Base-by-base conservation (phyloP, 2,113 vertebrate genomes). In the Rhagologus leucostigma region DNA sequence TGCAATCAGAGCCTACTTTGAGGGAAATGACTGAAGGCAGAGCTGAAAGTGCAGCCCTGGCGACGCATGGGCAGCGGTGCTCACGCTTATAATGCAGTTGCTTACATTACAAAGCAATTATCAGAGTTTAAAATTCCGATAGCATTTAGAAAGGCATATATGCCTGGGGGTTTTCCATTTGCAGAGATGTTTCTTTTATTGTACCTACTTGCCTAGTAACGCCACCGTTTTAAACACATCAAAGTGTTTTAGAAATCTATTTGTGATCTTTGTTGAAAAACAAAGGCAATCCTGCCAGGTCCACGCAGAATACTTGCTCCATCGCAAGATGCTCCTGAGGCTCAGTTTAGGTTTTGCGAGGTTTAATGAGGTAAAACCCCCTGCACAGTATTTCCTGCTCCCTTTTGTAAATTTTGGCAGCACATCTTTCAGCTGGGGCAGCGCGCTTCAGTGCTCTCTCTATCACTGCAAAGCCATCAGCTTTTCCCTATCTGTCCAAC, bases 71-170 rank as follows among this genome's bases (percentile, higher is more conserved):
- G 70, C 90, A 74, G 44, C 6, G 5, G 27, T 18, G 30, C 44
- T 95, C 95, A 71, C 4, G 24, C 67, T 96, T 42, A 1, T 46
- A n/a, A 87, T 67, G 89, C 95, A 94, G 42, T 62, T 93, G 84
- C 84, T 96, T 94, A 96, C 86, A 65, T 87, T 90, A 90, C 41
- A 78, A 89, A 86, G 79, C 87, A 93, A 93, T 96, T 97, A 96
- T 71, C 57, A 42, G 32, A 37, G 55, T 78, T 92, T 95, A 77
- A 96, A 91, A 94, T 92, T 95, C 87, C 87, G 85, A 17, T 56
- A 90, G 55, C 23, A 19, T 90, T 94, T 79, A 57, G 76, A 81
- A 94, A 93, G 46, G 47, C 5, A 1, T 39, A 33, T 37, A 26
- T 47, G 87, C 93, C 82, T 9, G 8, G 33, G 74, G 76, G 69